phyloP scores from a whole-genome alignment of 2,888 invertebrate species.

The Parnassius mnemosyne region DNA sequence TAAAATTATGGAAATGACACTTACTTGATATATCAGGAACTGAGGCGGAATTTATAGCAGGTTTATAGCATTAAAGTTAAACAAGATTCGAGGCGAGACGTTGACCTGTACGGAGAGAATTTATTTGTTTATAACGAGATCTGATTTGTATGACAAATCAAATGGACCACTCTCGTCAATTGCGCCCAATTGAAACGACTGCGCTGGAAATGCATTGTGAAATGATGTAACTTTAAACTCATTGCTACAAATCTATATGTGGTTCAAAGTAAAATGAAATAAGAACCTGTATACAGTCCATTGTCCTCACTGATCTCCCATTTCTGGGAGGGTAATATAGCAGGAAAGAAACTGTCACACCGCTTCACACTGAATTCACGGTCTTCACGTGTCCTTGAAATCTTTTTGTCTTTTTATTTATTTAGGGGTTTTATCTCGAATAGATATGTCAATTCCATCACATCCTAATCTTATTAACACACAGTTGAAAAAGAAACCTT shows the following conservation, averaged over 20 bases:
- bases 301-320: too few species aligned
- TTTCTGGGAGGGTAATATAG: too few species aligned
- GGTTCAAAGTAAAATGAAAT: neutral
- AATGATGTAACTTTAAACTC: slow-evolving; percentile 13
- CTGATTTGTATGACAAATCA: slow-evolving; percentile 25
- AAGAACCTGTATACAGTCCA: too few species aligned
- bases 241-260: neutral
- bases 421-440: too few species aligned
- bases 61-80: slow-evolving; percentile 3
- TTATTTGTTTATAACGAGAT: slow-evolving; percentile 18
- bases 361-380: too few species aligned
- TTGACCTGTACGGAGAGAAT: slow-evolving; percentile 9
- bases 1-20: slow-evolving; percentile 1
- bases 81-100: slow-evolving; percentile 6
- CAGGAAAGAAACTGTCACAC: too few species aligned
- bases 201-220: slow-evolving; percentile 4
- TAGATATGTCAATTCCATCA: too few species aligned
- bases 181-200: slow-evolving; percentile 20
- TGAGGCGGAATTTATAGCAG: slow-evolving; percentile 1
- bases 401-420: too few species aligned
- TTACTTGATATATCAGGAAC: slow-evolving; percentile 15
- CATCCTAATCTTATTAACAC: too few species aligned
- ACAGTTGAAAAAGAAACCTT: too few species aligned
- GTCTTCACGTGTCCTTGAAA: too few species aligned
- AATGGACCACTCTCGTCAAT: slow-evolving; percentile 19